Base-by-base conservation (phyloP, 2,797 vertebrate genomes). In the Pipistrellus pipistrellus region DNA sequence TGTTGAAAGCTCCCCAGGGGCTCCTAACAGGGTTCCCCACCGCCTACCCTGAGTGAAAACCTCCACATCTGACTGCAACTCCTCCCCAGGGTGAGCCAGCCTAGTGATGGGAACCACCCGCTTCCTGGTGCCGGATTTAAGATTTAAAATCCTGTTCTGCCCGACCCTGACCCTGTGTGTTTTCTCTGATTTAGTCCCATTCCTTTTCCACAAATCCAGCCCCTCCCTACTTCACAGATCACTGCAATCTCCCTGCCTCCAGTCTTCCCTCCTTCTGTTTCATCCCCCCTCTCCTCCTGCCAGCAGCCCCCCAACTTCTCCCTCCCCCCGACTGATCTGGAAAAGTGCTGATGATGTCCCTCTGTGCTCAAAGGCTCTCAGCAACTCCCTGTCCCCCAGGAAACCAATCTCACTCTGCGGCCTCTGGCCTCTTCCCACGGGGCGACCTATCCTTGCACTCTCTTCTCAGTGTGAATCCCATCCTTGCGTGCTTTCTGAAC, bases 141-240 rank as follows among this genome's bases (percentile, higher is more conserved):
- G 53, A 41, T 55, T 72, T 62, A 32, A 64, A 73, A 57, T 38
- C 27, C 6, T 32, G 23, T 62, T 92, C 69, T 73, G 35, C 7
- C 44, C 21, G 10, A 44, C 27, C n/a, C 30, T 59, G 23, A 51
- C n/a, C n/a, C 25, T 59, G 23, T 30, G 18, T 21, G 6, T 57
- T 48, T 95, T 82, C 44, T 91, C 55, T 72, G 6, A 71, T 77
- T 81, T 85, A 57, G 14, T 66, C 83, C 77, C 77, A 90, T 78
- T 27, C 15, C 44, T 86, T 44, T 64, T 53, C 71, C 66, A 86
- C 20, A 59, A 75, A 86, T 25, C 5, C 23, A 59, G 21, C 23
- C 14, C 30, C 44, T 46, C 27, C n/a, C 32, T 23, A 76, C 8
- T 55, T 77, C 41, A 82, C 6, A 48, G 35, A 48, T 38, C 80